phyloP scores from a whole-genome alignment of 2,113 vertebrate species.

The Cyphomyrus plagiostoma region DNA sequence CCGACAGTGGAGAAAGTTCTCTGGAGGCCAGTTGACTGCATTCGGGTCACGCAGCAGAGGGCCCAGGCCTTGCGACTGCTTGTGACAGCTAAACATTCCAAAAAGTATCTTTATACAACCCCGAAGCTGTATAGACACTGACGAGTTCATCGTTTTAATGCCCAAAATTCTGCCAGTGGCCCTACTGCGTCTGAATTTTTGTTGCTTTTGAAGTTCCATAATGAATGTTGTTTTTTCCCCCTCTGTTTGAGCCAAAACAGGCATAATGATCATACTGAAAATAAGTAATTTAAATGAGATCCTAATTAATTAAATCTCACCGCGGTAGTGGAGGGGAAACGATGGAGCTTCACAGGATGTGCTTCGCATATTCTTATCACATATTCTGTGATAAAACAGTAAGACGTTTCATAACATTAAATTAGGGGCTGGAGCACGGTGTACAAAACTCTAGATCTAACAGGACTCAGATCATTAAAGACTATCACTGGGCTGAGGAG shows the following conservation, averaged over 20 bases:
- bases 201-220: neutral
- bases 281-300: neutral
- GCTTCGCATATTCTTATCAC: neutral
- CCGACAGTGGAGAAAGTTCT: neutral
- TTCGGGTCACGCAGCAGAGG: neutral
- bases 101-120: neutral
- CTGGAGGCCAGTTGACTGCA: neutral
- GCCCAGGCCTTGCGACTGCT: neutral
- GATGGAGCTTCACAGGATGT: neutral
- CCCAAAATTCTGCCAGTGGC: neutral
- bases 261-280: neutral
- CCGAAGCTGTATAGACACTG: neutral
- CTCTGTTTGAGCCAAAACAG: neutral
- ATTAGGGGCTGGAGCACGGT: neutral
- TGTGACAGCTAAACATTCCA: neutral
- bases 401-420: constrained; percentile 4
- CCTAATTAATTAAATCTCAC: constrained; percentile 5
- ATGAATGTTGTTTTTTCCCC: neutral
- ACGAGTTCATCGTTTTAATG: neutral
- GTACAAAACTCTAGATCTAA: neutral
- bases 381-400: neutral
- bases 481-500: neutral
- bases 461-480: neutral
- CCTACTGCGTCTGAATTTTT: neutral
- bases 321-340: neutral